Conservation (phyloP, 2,797 vertebrate genomes). For the Bradypodion ventrale region DNA sequence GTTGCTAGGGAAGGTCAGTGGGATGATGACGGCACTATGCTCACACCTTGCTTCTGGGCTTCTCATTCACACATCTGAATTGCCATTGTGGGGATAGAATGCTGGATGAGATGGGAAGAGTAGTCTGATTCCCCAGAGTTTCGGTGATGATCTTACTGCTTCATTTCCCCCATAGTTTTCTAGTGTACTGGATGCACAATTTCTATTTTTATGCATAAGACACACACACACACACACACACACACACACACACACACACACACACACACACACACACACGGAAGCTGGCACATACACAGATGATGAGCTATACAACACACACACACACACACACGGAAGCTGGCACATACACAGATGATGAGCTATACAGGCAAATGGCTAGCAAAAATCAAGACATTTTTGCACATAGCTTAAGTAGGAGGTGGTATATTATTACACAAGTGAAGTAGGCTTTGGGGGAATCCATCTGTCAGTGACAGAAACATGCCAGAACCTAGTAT, state of each 20-base stretch:
- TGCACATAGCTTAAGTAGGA: slow-evolving; percentile 20
- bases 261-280: too few species aligned
- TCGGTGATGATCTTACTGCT: neutral
- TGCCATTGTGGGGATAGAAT: neutral
- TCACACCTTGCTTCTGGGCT: neutral
- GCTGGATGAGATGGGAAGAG: neutral
- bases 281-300: too few species aligned
- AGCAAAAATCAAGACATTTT: slow-evolving; percentile 20
- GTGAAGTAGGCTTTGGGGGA: slow-evolving; percentile 6
- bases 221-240: too few species aligned
- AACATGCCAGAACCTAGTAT: neutral
- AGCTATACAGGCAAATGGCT: neutral
- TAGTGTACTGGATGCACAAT: neutral
- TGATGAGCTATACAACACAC: too few species aligned
- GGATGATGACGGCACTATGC: neutral
- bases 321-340: too few species aligned
- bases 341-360: neutral
- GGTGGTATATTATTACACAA: slow-evolving; percentile 10
- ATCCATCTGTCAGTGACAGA: slow-evolving; percentile 13
- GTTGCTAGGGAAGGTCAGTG: neutral
- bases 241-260: too few species aligned
- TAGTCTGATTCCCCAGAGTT: neutral
- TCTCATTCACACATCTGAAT: neutral
- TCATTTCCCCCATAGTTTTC: neutral
- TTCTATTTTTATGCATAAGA: neutral